Conservation (phyloP, 1,140 invertebrate species). For the Macrobrachium nipponense region DNA sequence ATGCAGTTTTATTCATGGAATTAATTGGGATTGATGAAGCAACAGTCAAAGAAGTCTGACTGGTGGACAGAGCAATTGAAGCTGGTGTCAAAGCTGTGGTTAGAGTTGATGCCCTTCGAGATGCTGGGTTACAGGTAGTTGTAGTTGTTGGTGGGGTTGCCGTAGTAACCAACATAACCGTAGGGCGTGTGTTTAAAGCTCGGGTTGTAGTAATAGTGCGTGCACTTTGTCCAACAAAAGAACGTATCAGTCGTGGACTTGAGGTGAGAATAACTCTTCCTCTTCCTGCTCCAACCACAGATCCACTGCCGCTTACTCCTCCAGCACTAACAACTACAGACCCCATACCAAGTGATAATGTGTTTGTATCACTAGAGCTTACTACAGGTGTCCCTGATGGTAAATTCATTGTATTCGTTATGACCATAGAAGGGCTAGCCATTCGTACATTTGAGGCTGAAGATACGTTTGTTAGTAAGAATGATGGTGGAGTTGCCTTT, state of each 20-base stretch:
- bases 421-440: slow-evolving; percentile 40
- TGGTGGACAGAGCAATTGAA: background rate
- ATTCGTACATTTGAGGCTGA: slow-evolving; percentile 19
- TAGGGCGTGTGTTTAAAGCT: background rate
- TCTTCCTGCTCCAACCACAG: slow-evolving; percentile 2
- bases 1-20: background rate
- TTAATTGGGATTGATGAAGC: background rate
- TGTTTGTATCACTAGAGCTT: background rate
- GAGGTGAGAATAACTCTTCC: slow-evolving; percentile 48
- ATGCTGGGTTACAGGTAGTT: background rate
- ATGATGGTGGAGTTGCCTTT: slow-evolving; percentile 29
- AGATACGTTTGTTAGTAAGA: slow-evolving; percentile 43
- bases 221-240: slow-evolving; percentile 13
- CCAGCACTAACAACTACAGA: slow-evolving; percentile 36
- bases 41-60: background rate
- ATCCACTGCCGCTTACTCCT: background rate
- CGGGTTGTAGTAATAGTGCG: slow-evolving; percentile 23
- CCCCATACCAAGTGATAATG: slow-evolving; percentile 28
- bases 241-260: slow-evolving; percentile 35
- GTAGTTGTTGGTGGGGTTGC: background rate
- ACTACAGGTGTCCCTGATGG: background rate
- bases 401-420: slow-evolving; percentile 37
- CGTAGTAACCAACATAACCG: slow-evolving; percentile 37
- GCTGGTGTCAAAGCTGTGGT: slow-evolving; percentile 15
- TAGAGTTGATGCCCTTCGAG: background rate